Evolutionary conservation across 2,797 vertebrate species (phyloP).

Genomic region (Micropoecilia bifurca): DNA sequence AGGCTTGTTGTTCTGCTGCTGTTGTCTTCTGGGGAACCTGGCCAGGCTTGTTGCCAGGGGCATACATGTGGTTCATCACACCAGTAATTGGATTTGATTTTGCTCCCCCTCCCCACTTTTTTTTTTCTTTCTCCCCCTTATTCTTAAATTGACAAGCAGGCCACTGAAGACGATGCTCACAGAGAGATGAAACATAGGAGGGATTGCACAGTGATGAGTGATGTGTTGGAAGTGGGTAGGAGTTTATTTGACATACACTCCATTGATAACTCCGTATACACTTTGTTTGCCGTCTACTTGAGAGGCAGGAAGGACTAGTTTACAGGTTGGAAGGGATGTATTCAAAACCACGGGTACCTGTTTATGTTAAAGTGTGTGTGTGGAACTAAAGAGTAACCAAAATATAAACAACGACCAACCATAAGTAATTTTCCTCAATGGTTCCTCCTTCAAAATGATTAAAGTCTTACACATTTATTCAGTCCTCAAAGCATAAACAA

Average conservation of each 20-base stretch:
- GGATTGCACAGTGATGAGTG: slow-evolving; percentile 52
- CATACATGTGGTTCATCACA: slow-evolving; percentile 78
- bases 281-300: slow-evolving; percentile 37
- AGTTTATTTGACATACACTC: slow-evolving; percentile 60
- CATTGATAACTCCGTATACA: slow-evolving; percentile 48
- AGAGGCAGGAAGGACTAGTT: slow-evolving; percentile 22
- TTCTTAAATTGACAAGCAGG: slow-evolving; percentile 71
- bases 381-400: neutral
- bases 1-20: slow-evolving; percentile 74
- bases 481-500: neutral
- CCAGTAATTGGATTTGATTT: slow-evolving; percentile 84
- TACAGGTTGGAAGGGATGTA: slow-evolving; percentile 17
- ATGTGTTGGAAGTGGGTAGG: slow-evolving; percentile 49
- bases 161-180: slow-evolving; percentile 38
- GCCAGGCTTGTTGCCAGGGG: slow-evolving; percentile 59
- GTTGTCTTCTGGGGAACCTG: slow-evolving; percentile 70
- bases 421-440: neutral
- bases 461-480: neutral
- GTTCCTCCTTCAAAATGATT: neutral
- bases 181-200: slow-evolving; percentile 36
- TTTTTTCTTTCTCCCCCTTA: slow-evolving; percentile 68
- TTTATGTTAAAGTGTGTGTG: slow-evolving; percentile 2
- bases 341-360: slow-evolving; percentile 19
- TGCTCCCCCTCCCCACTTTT: slow-evolving; percentile 55
- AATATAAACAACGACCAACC: neutral